Conservation (phyloP, 2,113 vertebrate genomes). For the Limnothrissa miodon region DNA sequence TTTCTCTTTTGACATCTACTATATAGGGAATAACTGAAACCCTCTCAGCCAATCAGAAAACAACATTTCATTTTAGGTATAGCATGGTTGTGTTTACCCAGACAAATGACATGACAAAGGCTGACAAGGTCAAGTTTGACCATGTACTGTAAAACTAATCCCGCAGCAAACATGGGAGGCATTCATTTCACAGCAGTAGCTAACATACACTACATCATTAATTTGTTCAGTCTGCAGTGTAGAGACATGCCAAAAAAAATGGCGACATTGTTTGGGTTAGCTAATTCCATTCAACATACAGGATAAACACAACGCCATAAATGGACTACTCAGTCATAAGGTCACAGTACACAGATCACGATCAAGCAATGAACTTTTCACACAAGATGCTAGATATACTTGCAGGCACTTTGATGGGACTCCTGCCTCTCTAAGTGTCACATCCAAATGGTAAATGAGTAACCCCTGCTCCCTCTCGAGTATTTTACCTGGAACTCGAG, state of each 20-base stretch:
- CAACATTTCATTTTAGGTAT: no score
- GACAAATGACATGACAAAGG: background rate
- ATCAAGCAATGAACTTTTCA: background rate
- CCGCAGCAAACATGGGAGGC: background rate
- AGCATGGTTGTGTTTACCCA: background rate
- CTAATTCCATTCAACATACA: conserved; percentile 18
- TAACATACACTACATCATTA: conserved; percentile 1
- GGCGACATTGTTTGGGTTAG: background rate
- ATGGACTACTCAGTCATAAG: background rate
- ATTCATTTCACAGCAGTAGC: conserved; percentile 1
- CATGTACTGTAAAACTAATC: background rate
- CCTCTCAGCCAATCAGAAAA: no score
- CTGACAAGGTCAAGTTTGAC: background rate
- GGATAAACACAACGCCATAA: conserved; percentile 8
- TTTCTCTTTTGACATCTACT: no score
- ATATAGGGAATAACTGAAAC: no score
- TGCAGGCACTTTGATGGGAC: background rate
- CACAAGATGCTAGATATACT: background rate
- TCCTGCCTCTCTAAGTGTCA: background rate
- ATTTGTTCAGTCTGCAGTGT: background rate
- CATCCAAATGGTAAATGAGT: background rate
- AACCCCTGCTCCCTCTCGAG: background rate
- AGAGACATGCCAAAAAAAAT: background rate
- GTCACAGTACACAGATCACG: background rate
- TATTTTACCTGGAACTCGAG: conserved; percentile 91